Percentiles rank a stretch among this genome's conserved stretches.
Evolutionary conservation across 2,113 vertebrate species (phyloP).

Genomic region (Elephas maximus): DNA sequence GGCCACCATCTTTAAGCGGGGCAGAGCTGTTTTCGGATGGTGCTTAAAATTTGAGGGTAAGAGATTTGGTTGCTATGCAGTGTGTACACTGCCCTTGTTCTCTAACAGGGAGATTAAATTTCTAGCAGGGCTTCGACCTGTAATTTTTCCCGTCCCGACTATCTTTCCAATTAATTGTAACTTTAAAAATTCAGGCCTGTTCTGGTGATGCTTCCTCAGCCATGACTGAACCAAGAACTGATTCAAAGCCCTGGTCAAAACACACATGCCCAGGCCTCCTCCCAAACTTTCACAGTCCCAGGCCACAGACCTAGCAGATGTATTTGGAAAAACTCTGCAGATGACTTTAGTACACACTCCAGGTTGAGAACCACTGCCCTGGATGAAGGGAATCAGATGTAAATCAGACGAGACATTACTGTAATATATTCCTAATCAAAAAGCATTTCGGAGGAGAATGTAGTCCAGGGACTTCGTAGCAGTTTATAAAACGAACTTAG

Average conservation of each 20-base stretch:
- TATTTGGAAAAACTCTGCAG: background rate
- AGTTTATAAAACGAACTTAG: conserved; percentile 58
- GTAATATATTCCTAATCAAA: conserved; percentile 28
- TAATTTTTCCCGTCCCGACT: too few relatives aligned
- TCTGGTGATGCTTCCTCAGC: too few relatives aligned
- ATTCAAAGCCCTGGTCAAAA: background rate
- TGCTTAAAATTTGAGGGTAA: too few relatives aligned
- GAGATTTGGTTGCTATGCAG: too few relatives aligned
- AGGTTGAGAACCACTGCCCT: background rate
- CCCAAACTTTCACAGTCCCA: background rate
- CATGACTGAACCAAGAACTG: too few relatives aligned
- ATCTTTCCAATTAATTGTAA: too few relatives aligned
- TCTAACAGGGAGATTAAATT: too few relatives aligned
- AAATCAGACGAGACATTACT: background rate
- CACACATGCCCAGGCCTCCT: background rate
- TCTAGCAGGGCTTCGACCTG: too few relatives aligned
- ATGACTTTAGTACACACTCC: background rate
- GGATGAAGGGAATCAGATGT: background rate
- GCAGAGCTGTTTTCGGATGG: too few relatives aligned
- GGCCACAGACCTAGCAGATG: background rate
- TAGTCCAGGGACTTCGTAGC: background rate
- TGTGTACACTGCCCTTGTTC: too few relatives aligned
- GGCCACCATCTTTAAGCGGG: too few relatives aligned
- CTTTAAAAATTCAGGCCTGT: too few relatives aligned
- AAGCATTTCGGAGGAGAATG: conserved; percentile 25